phyloP scores from a whole-genome alignment of 2,113 vertebrate species.

The Spilogale gracilis region DNA sequence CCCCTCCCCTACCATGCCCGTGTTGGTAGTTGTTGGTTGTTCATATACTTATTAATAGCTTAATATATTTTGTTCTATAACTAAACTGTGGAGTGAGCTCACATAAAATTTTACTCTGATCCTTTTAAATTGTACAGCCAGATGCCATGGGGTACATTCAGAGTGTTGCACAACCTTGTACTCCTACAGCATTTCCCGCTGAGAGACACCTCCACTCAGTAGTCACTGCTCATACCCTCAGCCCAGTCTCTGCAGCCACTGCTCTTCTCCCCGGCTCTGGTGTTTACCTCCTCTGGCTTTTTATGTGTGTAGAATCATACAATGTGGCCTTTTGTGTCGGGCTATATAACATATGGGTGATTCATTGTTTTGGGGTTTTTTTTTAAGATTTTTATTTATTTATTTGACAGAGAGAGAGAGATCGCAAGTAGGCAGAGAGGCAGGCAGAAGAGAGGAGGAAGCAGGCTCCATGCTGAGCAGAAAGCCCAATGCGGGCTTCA shows the following conservation, averaged over 20 bases:
- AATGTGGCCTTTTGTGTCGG: neutral
- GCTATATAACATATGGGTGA: neutral
- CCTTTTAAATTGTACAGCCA: neutral
- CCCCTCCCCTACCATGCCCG: neutral
- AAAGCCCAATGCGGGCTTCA: too few species aligned
- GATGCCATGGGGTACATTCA: neutral
- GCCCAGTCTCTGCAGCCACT: neutral
- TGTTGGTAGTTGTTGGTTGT: neutral
- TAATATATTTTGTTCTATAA: neutral
- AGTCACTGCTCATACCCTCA: neutral
- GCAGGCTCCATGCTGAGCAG: too few species aligned
- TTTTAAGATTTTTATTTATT: too few species aligned
- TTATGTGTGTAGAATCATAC: neutral
- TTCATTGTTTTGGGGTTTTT: too few species aligned
- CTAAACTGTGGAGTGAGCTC: neutral
- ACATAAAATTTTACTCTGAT: neutral
- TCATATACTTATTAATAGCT: neutral
- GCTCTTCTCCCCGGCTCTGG: neutral
- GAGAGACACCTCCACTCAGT: neutral
- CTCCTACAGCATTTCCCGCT: neutral
- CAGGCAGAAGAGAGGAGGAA: too few species aligned
- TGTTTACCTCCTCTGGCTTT: neutral
- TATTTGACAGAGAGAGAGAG: too few species aligned
- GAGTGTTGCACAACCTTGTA: neutral
- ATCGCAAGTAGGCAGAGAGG: too few species aligned